Base-by-base conservation (phyloP, 1,140 invertebrate species). In the Anoplophora glabripennis region DNA sequence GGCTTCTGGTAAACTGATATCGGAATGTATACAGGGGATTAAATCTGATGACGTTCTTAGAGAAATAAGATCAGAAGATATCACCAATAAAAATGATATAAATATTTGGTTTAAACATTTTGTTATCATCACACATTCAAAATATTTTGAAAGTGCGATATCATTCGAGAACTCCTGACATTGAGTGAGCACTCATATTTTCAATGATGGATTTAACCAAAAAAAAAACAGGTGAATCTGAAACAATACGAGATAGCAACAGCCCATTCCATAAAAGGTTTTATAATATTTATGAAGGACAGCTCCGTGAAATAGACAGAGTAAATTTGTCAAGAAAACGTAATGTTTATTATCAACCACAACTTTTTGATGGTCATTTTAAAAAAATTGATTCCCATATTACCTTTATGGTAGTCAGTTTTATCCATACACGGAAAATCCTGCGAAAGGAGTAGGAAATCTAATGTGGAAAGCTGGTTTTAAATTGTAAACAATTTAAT, bases 251-350 rank as follows among this genome's bases (percentile, higher is more conserved):
- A n/a, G n/a, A 49, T 35, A 18, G n/a, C n/a, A 49, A 18, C 42
- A 44, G 36, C 12, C 52, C 38, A 11, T 53, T 53, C 42, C 42
- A 53, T 53, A 18, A 53, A 18, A 18, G 41, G 12, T 53, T 53
- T 44, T 42, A 42, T n/a, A 42, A n/a, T 11, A 44, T n/a, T 14
- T 53, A n/a, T 28, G 38, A 53, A 42, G 42, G 7, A 18, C 21
- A 21, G 15, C 21, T 41, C 10, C 21, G 37, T 8, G 7, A 42
- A 15, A 15, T 34, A 9, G 33, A 49, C 34, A 11, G 7, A 12
- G 4, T 3, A 12, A 48, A 8, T 21, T n/a, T 7, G 10, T 7
- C 21, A 48, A 10, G 4, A 33, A 48, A 48, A 28, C 5, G 21
- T 28, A 40, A 40, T 15, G 38, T 12, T 12, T 28, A 48, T 28